Evolutionary conservation across 2,888 invertebrate genomes (phyloP), one percentile per base, ranked within the genome.

Genomic region (Tipula lateralis): DNA sequence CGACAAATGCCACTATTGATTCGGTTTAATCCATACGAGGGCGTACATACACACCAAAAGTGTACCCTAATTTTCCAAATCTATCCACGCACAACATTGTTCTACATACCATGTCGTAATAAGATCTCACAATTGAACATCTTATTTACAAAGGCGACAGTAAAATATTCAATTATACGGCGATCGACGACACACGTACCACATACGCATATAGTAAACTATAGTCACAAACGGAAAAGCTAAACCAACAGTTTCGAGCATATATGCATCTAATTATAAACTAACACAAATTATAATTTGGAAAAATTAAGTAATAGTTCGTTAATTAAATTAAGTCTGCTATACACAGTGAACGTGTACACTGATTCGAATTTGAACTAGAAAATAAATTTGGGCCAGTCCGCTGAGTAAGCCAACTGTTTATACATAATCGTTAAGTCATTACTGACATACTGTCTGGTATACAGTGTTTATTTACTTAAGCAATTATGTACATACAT

Each of bases 381-480:
- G 66, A 66, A 66, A 66, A 66, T 9, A 66, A 66, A 24, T 9
- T 66, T 66, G 66, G 66, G 66, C 66, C 66, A 66, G 24, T 66
- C 24, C 9, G 66, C 24, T 24, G 66, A 66, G 66, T 66, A 66
- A 66, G 24, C 19, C 7, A 66, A 66, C 24, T 13, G 13, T 7
- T n/a, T n/a, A n/a, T 39, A 39, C 32, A 32, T 32, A 32, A 32
- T 32, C 3, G 3, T 5, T 32, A 32, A 32, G n/a, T n/a, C n/a
- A 13, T 39, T 9, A 66, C 66, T 66, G 24, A 66, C 66, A 66
- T 66, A 24, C 24, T 66, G 24, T 66, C 66, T 66, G 24, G 66
- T 66, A 9, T 66, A n/a, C n/a, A n/a, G n/a, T 66, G 66, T 66
- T 66, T 66, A 66, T 66, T 66, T 66, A 66, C 50, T 50, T 50